Base-by-base conservation (phyloP, 2,113 vertebrate species). In the Paramisgurnus dabryanus region DNA sequence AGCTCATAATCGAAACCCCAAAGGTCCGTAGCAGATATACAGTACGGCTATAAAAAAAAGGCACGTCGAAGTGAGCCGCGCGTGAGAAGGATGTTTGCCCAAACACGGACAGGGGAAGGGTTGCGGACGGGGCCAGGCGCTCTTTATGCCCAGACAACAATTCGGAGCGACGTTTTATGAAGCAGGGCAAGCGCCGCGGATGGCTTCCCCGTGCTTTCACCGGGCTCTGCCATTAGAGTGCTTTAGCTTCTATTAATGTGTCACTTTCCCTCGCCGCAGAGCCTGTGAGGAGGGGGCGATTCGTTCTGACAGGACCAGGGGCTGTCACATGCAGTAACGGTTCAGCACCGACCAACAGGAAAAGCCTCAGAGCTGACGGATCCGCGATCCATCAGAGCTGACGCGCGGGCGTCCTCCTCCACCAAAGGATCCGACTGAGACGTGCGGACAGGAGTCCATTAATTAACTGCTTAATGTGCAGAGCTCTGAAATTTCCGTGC, bases 221-320 rank as follows among this genome's bases (percentile, higher is more conserved):
- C 63, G 85, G 88, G 88, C 87, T 4, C 87, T 88, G 81, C 90
- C 90, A 93, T 89, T 89, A 89, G 89, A 86, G 87, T 87, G 87
- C 82, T 92, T 92, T 90, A 92, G 89, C 88, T 89, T 88, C 90
- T 89, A 92, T 92, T 91, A 91, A 88, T 83, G 89, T 94, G 93
- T 94, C 93, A 92, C 90, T 93, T 93, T 82, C 81, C 82, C 17
- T 84, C 22, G 85, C 87, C 89, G 87, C 87, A 87, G 86, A 76
- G 82, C 87, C 86, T 87, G 81, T 82, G 43, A 84, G 80, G 78
- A 79, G 89, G 79, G 90, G 84, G 84, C 88, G 82, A 92, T 92
- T 92, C 73, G 60, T 91, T 91, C 80, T 93, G 93, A 94, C 92
- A 93, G 91, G 89, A 85, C 81, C 87, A 81, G 18, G 87, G 89